Base-by-base conservation (phyloP, 2,888 invertebrate species). In the Fragum fragum region DNA sequence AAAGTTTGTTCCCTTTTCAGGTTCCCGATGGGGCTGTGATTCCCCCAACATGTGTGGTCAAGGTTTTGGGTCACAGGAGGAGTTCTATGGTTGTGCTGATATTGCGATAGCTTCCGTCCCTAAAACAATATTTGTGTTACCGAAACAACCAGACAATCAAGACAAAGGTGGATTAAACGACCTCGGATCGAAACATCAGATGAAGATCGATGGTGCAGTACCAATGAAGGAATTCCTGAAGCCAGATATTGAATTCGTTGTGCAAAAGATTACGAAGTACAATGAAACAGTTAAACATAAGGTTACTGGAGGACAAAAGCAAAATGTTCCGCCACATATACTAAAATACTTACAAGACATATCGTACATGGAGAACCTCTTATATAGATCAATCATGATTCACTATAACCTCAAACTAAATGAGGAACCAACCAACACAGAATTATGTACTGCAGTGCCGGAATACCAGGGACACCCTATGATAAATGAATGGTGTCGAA, bases 81-180 rank as follows among this genome's bases (percentile, higher is more conserved):
- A 88, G 55, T 88, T 88, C 55, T 88, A 87, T 42, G 88, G 86
- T 2, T 88, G 88, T 47, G 70, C 88, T 0, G 88, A 88, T 47
- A 79, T 88, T 6, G 72, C 83, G 7, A 84, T 88, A n/a, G 74
- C 72, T 1, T 32, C 71, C 39, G 73, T 73, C 9, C 59, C 61
- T 1, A 61, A 42, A n/a, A 75, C 59, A 1, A 28, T 81, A 16
- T 59, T 66, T 29, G 29, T 71, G 18, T 59, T 74, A 16, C 81
- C 81, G 5, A 55, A 28, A 57, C 53, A 21, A 28, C 61, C 72
- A 5, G 59, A 32, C 0, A 29, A 57, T 23, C 52, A 73, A 9
- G 55, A 23, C 14, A 63, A 32, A 28, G 52, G 26, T 0, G 81
- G 81, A 28, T 47, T 76, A 21, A 76, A 76, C 32, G 76, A 81